Percentiles rank a stretch among this genome's conserved stretches.
Conservation (phyloP, 1,140 invertebrate species). For the roundworm (Caenorhabditis elegans) region WBcel235 BX284602.5:8859001-8859500, state of each 20-base stretch:
- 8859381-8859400: neutral
- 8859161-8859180: neutral
- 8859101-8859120: neutral
- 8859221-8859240: neutral
- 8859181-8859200: neutral
- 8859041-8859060: too few relatives aligned
- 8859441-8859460: slow-evolving; percentile 19
- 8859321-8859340: slow-evolving; percentile 9
- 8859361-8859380: too few relatives aligned
- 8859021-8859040: too few relatives aligned
- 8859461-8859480: slow-evolving; percentile 18
- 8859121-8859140: neutral
- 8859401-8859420: neutral
- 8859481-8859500: slow-evolving; percentile 24
- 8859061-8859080: neutral
- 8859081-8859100: neutral
- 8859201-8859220: neutral
- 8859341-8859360: too few relatives aligned
- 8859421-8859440: slow-evolving; percentile 16
- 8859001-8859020: too few relatives aligned
- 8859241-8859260: neutral
- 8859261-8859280: neutral
- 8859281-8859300: neutral
- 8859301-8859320: slow-evolving; percentile 17
- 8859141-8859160: neutral